These are phyloP conservation scores for Salticus scenicus DNA, from an alignment of 2,888 invertebrate genomes.

Conservation along the genomic window DNA sequence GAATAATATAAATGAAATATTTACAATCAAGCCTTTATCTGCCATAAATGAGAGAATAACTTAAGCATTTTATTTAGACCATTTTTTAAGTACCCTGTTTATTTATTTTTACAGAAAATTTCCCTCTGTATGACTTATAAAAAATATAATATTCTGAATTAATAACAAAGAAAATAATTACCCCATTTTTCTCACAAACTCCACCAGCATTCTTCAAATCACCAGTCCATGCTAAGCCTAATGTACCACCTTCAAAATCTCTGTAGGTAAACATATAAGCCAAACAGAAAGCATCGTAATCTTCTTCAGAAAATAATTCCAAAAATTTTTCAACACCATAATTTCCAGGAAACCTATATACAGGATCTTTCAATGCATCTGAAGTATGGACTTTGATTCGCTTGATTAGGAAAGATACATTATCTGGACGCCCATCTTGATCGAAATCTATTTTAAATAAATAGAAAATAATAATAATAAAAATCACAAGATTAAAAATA, in stretches of 20 bases:
- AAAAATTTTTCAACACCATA: conserved; percentile 99
- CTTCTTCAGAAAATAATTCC: conserved; percentile 97
- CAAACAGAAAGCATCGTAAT: conserved; percentile 98
- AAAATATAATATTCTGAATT: too few species aligned
- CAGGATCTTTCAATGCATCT: conserved; percentile 88
- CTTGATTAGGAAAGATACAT: conserved; percentile 96
- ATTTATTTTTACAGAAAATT: too few species aligned
- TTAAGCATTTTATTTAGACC: too few species aligned
- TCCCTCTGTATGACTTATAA: too few species aligned
- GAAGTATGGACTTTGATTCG: conserved; percentile 93
- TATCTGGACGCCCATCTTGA: conserved; percentile 91
- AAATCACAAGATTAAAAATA: neutral
- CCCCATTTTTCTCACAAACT: conserved; percentile 97
- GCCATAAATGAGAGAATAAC: too few species aligned
- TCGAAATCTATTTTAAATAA: conserved; percentile 94
- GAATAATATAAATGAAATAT: too few species aligned
- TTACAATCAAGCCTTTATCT: too few species aligned
- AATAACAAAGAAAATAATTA: too few species aligned
- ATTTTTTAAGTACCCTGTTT: too few species aligned
- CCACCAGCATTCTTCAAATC: conserved; percentile 97
- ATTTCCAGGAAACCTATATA: conserved; percentile 93
- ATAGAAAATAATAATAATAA: neutral
- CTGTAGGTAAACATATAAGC: conserved; percentile 99
- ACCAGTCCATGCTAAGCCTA: conserved; percentile 98
- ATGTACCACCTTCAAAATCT: conserved; percentile 95